Evolutionary conservation across 2,888 invertebrate genomes (phyloP), one percentile per base, ranked within the genome.

Genomic region (Aelia acuminata): DNA sequence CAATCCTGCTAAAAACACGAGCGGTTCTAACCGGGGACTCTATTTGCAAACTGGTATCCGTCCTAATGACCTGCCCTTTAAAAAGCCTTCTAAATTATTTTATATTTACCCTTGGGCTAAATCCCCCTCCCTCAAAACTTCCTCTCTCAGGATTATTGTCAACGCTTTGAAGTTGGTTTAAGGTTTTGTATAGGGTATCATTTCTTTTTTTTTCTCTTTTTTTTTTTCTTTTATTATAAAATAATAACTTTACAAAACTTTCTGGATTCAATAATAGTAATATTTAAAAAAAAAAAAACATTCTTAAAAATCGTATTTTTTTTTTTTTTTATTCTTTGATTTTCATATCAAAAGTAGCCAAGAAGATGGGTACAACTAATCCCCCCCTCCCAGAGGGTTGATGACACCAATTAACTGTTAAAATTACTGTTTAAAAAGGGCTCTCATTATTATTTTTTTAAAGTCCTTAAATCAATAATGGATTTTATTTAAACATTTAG

Each of bases 1-100:
- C 90, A 91, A 91, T 91, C 90, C 87, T 89, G 90, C 89, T 89
- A 89, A 91, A 90, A 91, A 91, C 90, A 91, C 90, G 90, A 86
- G 84, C 87, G 63, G 31, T 15, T 57, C 8, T 80, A 84, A 26
- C 86, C 75, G 53, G 84, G 70, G 84, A 85, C 87, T 88, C 89
- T 89, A 89, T 89, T 89, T 89, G 88, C 89, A 89, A 89, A 89
- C 88, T 88, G 88, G 84, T 31, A 50, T 48, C 84, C 88, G 26
- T 53, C n/a, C 31, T 87, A 87, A 87, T 87, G 87, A 87, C 70
- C 87, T 10, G 35, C 48, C 49, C 87, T 75, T 87, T 87, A 87
- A 87, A 87, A 87, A 87, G 87, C 87, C 87, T 87, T 87, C 87
- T 87, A 87, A 87, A 87, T 87, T 75, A 87, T 87, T 87, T 87